These are phyloP conservation scores for Embidobia sp. DNA, from an alignment of 2,888 invertebrate genomes.

Conservation along the genomic window DNA sequence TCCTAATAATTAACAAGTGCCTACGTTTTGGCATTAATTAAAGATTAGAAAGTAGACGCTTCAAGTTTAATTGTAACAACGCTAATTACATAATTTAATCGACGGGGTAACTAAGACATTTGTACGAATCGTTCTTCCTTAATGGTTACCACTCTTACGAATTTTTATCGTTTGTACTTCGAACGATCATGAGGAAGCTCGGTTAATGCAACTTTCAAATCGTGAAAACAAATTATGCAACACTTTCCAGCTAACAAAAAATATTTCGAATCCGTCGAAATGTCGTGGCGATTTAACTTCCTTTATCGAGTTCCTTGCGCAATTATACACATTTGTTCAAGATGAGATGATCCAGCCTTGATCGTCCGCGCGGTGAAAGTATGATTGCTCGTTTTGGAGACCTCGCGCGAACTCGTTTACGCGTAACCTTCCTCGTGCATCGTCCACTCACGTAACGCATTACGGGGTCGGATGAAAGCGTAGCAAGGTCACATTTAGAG, in stretches of 20 bases:
- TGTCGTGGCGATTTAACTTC: conserved; percentile 35
- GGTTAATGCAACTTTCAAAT: conserved; percentile 58
- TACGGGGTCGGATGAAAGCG: conserved; percentile 65
- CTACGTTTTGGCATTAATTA: conserved; percentile 34
- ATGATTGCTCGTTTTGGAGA: conserved; percentile 65
- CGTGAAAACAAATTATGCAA: conserved; percentile 48
- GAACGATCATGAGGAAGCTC: conserved; percentile 44
- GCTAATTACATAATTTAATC: conserved; percentile 46
- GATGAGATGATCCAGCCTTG: conserved; percentile 58
- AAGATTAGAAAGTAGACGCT: conserved; percentile 47
- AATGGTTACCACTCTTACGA: conserved; percentile 28
- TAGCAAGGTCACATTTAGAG: conserved; percentile 71
- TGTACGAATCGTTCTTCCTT: conserved; percentile 40
- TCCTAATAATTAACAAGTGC: conserved; percentile 19
- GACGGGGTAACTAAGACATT: conserved; percentile 19
- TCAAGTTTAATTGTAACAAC: conserved; percentile 47
- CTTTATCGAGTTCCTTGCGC: conserved; percentile 26
- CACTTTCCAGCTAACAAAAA: conserved; percentile 18
- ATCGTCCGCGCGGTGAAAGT: conserved; percentile 55
- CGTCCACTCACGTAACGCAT: conserved; percentile 70
- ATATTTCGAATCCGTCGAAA: conserved; percentile 24
- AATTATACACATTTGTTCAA: conserved; percentile 14
- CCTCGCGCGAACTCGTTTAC: conserved; percentile 74
- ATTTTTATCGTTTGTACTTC: conserved; percentile 37
- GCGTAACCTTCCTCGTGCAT: conserved; percentile 74